Conservation (phyloP, 2,113 vertebrate genomes). For the Ailuropoda melanoleuca region DNA sequence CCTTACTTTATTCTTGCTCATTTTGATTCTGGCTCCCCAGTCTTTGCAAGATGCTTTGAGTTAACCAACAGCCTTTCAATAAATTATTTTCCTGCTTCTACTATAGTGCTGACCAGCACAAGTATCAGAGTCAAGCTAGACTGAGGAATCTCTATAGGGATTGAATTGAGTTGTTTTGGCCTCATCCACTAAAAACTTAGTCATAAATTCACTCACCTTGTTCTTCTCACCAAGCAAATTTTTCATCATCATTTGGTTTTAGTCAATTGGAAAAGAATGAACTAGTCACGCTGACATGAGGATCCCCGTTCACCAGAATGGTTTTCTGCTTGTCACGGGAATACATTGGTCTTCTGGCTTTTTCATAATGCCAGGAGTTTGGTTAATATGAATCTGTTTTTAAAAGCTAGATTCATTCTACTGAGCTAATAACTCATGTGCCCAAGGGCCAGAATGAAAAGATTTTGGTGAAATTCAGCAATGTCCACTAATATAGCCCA, state of each 20-base stretch:
- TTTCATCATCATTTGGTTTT: not conserved
- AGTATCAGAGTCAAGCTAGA: not conserved
- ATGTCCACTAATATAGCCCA: not conserved
- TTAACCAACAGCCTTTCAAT: not conserved
- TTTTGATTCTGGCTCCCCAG: not conserved
- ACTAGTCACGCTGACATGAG: not conserved
- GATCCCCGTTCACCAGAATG: not conserved
- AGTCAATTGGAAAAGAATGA: not conserved
- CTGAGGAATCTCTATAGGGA: not conserved
- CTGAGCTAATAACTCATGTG: not conserved
- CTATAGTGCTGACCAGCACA: not conserved
- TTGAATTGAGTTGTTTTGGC: not conserved
- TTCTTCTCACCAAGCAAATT: not conserved
- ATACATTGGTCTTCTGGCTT: not conserved
- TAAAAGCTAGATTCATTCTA: not conserved
- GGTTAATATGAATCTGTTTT: not conserved
- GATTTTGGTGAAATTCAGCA: not conserved
- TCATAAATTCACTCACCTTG: not conserved
- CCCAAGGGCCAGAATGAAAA: not conserved
- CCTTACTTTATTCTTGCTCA: not conserved
- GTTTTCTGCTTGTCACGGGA: not conserved
- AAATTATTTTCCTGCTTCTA: not conserved
- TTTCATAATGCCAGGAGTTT: not conserved
- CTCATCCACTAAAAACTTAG: not conserved
- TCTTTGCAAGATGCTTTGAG: not conserved